Evolutionary conservation across 2,888 invertebrate genomes (phyloP).

Genomic region (Drosophila formosana): DNA sequence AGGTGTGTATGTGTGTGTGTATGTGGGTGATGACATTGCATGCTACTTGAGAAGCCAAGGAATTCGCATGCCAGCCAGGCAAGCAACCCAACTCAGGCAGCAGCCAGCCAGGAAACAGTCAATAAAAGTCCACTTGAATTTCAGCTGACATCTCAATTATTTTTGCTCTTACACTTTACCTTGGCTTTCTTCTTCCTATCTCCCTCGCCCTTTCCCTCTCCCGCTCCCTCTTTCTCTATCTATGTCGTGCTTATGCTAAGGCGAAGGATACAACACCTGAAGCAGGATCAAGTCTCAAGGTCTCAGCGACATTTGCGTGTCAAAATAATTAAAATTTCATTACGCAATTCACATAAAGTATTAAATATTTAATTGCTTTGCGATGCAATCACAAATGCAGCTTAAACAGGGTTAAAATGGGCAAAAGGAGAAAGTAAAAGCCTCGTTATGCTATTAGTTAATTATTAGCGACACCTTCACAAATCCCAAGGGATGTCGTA

Average conservation of each 20-base stretch:
- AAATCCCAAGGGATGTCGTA: slow-evolving; percentile 36
- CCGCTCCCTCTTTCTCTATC: no score
- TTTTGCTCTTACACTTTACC: slow-evolving; percentile 59
- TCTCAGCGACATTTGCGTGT: slow-evolving; percentile 34
- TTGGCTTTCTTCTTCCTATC: slow-evolving; percentile 19
- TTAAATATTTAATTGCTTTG: slow-evolving; percentile 61
- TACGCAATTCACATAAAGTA: slow-evolving; percentile 38
- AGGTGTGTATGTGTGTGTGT: slow-evolving; percentile 14
- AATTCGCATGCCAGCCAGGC: slow-evolving; percentile 38
- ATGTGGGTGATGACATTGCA: slow-evolving; percentile 52
- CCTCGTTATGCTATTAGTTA: slow-evolving; percentile 50
- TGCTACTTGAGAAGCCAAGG: slow-evolving; percentile 39
- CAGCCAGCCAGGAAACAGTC: slow-evolving; percentile 66
- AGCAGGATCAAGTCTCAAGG: slow-evolving; percentile 33
- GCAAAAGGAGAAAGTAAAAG: not conserved
- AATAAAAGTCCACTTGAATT: slow-evolving; percentile 79
- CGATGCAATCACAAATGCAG: slow-evolving; percentile 26
- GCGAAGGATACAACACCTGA: slow-evolving; percentile 25
- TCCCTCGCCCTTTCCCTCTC: not conserved
- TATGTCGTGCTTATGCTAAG: not conserved
- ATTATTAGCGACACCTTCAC: slow-evolving; percentile 46
- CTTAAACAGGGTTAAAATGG: slow-evolving; percentile 9
- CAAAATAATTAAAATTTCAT: slow-evolving; percentile 65
- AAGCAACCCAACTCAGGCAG: not conserved
- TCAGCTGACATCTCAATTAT: slow-evolving; percentile 78